These are phyloP conservation scores for Marmota flaviventris DNA, from an alignment of 2,113 vertebrate genomes.

Conservation along the genomic window DNA sequence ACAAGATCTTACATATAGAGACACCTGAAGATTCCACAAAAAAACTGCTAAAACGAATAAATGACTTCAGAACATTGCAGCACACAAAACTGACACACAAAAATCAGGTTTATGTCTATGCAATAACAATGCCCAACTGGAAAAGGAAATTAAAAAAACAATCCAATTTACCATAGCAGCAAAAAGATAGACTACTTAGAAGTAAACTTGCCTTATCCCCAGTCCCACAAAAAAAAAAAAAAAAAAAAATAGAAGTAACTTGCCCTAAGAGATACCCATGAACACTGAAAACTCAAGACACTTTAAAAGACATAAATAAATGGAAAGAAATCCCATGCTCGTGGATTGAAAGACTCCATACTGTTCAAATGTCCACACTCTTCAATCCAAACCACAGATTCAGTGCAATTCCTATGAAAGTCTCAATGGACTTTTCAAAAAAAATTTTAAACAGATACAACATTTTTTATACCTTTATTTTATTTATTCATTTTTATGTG, in stretches of 20 bases:
- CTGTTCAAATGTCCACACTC: background rate
- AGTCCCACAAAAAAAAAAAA: no score
- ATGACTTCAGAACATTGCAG: background rate
- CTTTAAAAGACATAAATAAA: background rate
- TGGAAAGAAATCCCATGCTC: background rate
- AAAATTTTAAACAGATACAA: no score
- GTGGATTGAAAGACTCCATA: background rate
- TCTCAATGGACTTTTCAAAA: background rate
- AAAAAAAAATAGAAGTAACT: background rate
- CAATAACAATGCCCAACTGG: background rate
- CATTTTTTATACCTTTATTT: no score
- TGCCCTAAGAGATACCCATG: background rate
- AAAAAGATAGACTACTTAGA: background rate
- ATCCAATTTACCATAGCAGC: background rate
- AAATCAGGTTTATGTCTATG: background rate
- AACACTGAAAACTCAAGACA: background rate
- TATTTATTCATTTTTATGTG: no score
- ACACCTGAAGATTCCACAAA: background rate
- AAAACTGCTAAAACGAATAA: background rate
- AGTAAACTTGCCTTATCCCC: background rate
- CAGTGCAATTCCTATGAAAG: background rate
- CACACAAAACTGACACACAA: slow-evolving; percentile 6
- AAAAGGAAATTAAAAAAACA: background rate
- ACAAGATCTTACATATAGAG: background rate
- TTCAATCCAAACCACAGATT: background rate